phyloP scores from a whole-genome alignment of 2,113 vertebrate species.

The Amazona guildingii region DNA sequence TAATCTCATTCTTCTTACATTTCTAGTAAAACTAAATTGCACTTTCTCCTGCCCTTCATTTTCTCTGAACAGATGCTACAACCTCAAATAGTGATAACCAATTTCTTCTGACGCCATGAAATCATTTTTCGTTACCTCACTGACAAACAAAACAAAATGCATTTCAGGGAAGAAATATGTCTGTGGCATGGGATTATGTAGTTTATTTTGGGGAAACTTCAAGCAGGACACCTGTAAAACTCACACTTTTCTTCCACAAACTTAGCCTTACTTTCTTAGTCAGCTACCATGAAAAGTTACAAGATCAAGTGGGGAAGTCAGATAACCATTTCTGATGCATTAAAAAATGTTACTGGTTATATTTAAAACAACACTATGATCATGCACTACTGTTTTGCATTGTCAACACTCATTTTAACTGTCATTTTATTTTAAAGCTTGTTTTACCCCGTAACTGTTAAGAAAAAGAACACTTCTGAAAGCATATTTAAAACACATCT shows the following conservation, averaged over 20 bases:
- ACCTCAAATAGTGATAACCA: background rate
- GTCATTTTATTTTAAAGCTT: constrained; percentile 1
- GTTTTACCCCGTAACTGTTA: background rate
- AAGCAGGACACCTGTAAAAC: background rate
- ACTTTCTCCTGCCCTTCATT: background rate
- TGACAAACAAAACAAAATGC: background rate
- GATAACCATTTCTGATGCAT: constrained; percentile 3
- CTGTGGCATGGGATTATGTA: background rate
- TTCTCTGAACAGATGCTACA: background rate
- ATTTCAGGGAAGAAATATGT: background rate
- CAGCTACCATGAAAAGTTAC: background rate
- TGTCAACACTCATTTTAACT: background rate
- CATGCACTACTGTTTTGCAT: constrained; percentile 18
- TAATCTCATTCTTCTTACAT: background rate
- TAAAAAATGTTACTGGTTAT: constrained; percentile 5
- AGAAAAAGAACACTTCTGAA: background rate
- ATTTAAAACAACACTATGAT: constrained; percentile 21
- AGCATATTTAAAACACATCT: background rate
- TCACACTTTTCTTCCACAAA: background rate
- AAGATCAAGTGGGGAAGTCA: background rate
- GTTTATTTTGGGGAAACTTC: background rate
- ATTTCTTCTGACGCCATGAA: background rate
- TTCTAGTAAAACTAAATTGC: background rate
- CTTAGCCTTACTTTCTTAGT: background rate
- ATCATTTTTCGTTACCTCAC: background rate